Percentiles rank a stretch among this genome's conserved stretches.
Evolutionary conservation across 2,797 vertebrate species (phyloP).

Genomic region (Bradypodion ventrale): DNA sequence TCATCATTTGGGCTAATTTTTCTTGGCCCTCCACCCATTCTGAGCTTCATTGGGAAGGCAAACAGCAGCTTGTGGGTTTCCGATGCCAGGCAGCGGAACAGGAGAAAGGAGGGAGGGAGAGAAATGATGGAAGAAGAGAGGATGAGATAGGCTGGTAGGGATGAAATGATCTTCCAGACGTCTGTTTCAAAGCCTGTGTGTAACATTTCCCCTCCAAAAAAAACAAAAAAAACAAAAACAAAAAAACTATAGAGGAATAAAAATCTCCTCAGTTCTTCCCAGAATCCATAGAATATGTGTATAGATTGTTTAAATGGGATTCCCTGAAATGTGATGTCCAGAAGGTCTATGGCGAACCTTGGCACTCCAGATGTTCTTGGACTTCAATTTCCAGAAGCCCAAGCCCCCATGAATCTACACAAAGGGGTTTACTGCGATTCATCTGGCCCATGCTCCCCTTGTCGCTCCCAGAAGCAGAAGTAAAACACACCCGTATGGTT

Average conservation of each 20-base stretch:
- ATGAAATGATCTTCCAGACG: conserved; percentile 45
- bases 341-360: conserved; percentile 59
- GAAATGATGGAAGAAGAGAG: conserved; percentile 19
- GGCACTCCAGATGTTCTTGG: too few species aligned
- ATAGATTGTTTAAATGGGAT: conserved; percentile 54
- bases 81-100: conserved; percentile 78
- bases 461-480: too few species aligned
- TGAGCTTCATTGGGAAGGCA: conserved; percentile 78
- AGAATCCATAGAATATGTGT: not conserved
- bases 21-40: conserved; percentile 80
- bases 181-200: conserved; percentile 47
- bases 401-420: too few species aligned
- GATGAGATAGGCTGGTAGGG: conserved; percentile 50
- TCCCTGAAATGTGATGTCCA: conserved; percentile 59
- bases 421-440: too few species aligned
- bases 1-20: conserved; percentile 81
- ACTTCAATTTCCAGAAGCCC: too few species aligned
- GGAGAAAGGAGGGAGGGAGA: conserved; percentile 52
- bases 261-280: conserved; percentile 46
- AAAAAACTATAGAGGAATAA: not conserved
- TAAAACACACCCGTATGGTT: too few species aligned
- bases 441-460: too few species aligned
- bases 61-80: conserved; percentile 82
- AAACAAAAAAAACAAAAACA: too few species aligned
- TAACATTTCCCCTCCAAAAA: not conserved